Evolutionary conservation across 2,888 invertebrate genomes (phyloP), one percentile per base, ranked within the genome.

Genomic region (Cyrtodaria siliqua): DNA sequence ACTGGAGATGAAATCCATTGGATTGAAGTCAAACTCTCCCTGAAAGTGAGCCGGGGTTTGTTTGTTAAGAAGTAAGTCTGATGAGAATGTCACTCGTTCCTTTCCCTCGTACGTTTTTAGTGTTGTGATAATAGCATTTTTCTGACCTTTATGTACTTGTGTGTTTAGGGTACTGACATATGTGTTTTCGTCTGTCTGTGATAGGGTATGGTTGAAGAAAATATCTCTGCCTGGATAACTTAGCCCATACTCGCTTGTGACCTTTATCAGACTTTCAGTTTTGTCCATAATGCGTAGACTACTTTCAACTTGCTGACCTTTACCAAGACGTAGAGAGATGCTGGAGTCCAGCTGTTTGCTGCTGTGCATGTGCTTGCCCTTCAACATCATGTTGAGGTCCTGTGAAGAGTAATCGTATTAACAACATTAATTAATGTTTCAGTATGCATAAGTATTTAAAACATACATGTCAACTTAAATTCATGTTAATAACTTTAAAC

Each of bases 351-450:
- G 24, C 12, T 79, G 56, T 16, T 71, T 67, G 12, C 60, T 57
- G 56, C 71, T 77, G 71, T 88, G 87, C 8, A 61, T 62, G 71
- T 89, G 89, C 16, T 71, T 74, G 38, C 85, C 86, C 33, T 77
- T 80, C 6, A 86, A 18, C 29, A 67, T 53, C 12, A 83, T 38
- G 53, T 86, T 79, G 23, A 87, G 52, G 33, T 69, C 78, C 89
- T 89, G 79, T 27, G 67, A 67, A 56, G 42, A 14, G 47, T 20
- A 49, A 33, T 33, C 33, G 12, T 33, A 33, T 33, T 33, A 33
- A 33, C 33, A 33, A 33, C 12, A 33, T n/a, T n/a, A n/a, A n/a
- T n/a, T n/a, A n/a, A n/a, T n/a, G n/a, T n/a, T n/a, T n/a, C n/a
- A n/a, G n/a, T n/a, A n/a, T n/a, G n/a, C n/a, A n/a, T n/a, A n/a